Conservation (phyloP, 2,888 invertebrate species). For the Caenorhabditis virilis region DNA sequence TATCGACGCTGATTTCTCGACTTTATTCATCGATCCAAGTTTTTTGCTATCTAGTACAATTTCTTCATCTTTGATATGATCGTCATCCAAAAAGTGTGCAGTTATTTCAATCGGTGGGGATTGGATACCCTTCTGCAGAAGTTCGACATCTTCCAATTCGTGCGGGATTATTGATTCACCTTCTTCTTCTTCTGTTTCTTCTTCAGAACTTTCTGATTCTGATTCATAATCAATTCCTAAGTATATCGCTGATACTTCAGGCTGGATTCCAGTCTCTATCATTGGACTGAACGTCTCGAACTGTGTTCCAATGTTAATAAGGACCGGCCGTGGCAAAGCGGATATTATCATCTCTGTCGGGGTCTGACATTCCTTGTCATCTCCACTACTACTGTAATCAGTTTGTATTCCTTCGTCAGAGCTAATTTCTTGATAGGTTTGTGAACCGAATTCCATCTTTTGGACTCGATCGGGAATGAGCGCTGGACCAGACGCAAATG, state of each 20-base stretch:
- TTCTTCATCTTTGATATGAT: constrained; percentile 2
- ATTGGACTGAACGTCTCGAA: constrained; percentile 21
- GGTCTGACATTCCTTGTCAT: not conserved
- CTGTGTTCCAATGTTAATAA: constrained; percentile 8
- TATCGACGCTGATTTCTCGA: constrained; percentile 40
- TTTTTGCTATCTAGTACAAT: constrained; percentile 8
- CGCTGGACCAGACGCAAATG: too few relatives aligned
- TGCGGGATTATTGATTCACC: too few relatives aligned
- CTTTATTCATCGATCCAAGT: constrained; percentile 3
- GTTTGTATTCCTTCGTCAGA: constrained; percentile 46
- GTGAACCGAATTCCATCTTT: not conserved
- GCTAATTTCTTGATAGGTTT: constrained; percentile 15
- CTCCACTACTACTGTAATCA: constrained; percentile 15
- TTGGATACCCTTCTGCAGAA: constrained; percentile 11
- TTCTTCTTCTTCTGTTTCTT: constrained; percentile 1
- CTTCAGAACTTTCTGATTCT: constrained; percentile 21
- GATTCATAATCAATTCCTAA: not conserved
- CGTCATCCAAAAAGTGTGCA: constrained; percentile 22
- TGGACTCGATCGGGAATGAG: too few relatives aligned
- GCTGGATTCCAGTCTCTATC: constrained; percentile 55
- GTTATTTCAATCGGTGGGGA: constrained; percentile 34
- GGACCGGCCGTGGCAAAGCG: too few relatives aligned
- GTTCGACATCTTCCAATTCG: not conserved
- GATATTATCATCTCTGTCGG: too few relatives aligned
- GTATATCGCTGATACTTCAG: constrained; percentile 59